Evolutionary conservation across 2,888 invertebrate genomes (phyloP).

Genomic region (Frankliniella fusca): DNA sequence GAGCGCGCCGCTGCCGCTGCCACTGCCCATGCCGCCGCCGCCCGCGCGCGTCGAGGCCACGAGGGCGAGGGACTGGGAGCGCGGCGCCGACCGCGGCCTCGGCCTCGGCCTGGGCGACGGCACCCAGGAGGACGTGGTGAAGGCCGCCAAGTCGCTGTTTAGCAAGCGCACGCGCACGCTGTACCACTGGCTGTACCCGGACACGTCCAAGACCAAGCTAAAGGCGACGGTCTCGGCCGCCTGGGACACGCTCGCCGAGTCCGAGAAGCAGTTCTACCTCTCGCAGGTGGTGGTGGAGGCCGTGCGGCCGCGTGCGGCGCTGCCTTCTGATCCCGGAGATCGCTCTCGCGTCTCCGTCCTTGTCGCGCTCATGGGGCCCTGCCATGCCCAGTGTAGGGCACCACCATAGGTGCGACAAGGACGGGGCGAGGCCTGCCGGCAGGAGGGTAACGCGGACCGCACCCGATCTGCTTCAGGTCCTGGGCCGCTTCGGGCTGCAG

Average conservation of each 20-base stretch:
- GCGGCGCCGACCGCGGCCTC: background rate
- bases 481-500: constrained; percentile 47
- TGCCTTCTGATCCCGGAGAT: too few species aligned
- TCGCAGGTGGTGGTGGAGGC: constrained; percentile 44
- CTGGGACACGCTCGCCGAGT: constrained; percentile 47
- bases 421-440: background rate
- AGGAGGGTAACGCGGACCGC: too few species aligned
- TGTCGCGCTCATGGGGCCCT: too few species aligned
- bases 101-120: constrained; percentile 17
- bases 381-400: too few species aligned
- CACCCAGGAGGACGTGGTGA: constrained; percentile 44
- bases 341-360: too few species aligned
- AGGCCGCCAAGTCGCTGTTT: constrained; percentile 49
- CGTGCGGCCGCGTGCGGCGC: background rate
- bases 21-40: background rate
- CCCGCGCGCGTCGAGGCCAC: background rate
- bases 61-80: background rate
- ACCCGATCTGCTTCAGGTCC: constrained; percentile 42
- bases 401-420: too few species aligned
- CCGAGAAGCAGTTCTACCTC: constrained; percentile 50
- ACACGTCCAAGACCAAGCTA: constrained; percentile 47
- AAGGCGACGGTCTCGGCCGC: constrained; percentile 47
- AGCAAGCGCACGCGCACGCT: constrained; percentile 50
- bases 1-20: background rate
- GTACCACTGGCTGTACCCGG: constrained; percentile 51